A percentile compares a stretch with the other conserved stretches of the same genome.
Evolutionary conservation across 2,888 invertebrate genomes (phyloP).

Genomic region (Oegoconia quadripuncta): DNA sequence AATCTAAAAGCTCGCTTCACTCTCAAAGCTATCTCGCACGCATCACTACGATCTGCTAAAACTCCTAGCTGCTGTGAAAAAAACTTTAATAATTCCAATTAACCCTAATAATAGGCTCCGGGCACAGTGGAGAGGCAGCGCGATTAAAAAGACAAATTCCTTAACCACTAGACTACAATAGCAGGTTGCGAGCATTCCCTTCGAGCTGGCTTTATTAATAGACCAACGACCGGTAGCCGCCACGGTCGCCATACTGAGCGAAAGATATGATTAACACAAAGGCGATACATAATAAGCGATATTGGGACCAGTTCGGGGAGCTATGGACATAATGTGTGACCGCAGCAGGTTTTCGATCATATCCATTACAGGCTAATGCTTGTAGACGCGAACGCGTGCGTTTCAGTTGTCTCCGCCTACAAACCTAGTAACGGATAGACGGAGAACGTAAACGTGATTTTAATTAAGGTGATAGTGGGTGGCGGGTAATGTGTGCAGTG

Average conservation of each 20-base stretch:
- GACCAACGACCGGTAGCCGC: constrained; percentile 70
- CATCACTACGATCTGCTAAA: constrained; percentile 65
- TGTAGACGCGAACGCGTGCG: constrained; percentile 38
- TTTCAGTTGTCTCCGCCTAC: constrained; percentile 31
- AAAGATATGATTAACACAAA: constrained; percentile 77
- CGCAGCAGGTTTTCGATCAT: constrained; percentile 60
- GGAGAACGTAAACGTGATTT: constrained; percentile 10
- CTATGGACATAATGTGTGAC: constrained; percentile 61
- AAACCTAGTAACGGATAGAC: constrained; percentile 8
- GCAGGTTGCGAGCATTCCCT: constrained; percentile 69
- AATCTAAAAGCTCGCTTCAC: constrained; percentile 61
- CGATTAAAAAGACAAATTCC: constrained; percentile 78
- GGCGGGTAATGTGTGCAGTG: constrained; percentile 21
- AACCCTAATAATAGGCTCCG: constrained; percentile 75
- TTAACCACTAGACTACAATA: constrained; percentile 72
- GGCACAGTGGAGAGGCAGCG: constrained; percentile 57
- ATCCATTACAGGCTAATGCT: constrained; percentile 56
- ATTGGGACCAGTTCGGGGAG: constrained; percentile 68
- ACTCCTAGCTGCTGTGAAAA: constrained; percentile 63
- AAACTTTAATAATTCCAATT: constrained; percentile 76
- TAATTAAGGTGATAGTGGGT: constrained; percentile 9
- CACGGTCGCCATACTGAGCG: constrained; percentile 63
- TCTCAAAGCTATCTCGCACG: constrained; percentile 51
- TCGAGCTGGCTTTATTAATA: constrained; percentile 69
- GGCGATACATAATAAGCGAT: constrained; percentile 74